Evolutionary conservation across 2,113 vertebrate species (phyloP).

Genomic region (Acinonyx jubatus): DNA sequence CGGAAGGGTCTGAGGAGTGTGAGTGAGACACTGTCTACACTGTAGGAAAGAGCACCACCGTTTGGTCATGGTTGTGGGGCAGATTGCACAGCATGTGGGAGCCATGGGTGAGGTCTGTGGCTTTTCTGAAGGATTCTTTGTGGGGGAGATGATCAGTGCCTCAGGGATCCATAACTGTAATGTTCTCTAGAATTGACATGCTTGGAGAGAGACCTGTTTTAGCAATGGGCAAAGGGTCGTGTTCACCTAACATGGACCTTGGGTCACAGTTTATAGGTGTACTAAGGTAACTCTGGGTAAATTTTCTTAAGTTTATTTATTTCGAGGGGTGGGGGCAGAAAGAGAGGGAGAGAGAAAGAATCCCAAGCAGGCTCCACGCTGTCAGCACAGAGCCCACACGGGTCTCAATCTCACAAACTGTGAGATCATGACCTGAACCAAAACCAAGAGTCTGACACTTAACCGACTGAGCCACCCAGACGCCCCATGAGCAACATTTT

Average conservation of each 20-base stretch:
- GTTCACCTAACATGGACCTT: neutral
- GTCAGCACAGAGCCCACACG: no score
- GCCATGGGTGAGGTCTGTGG: neutral
- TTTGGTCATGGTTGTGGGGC: neutral
- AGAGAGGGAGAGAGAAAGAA: no score
- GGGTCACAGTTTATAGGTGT: neutral
- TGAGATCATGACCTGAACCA: no score
- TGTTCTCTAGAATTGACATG: neutral
- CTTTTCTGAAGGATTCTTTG: neutral
- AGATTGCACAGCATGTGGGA: neutral
- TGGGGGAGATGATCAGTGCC: neutral
- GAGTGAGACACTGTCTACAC: no score
- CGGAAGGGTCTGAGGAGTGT: neutral
- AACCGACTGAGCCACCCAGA: no score
- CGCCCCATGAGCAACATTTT: neutral
- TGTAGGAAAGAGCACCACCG: neutral
- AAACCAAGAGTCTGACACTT: no score
- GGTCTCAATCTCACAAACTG: no score
- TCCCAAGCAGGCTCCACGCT: no score
- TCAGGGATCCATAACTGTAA: neutral
- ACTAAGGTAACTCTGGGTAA: neutral
- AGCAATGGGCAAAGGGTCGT: neutral
- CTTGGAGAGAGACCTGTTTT: neutral
- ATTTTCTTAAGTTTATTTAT: no score
- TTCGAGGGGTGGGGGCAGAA: no score